Evolutionary conservation across 2,113 vertebrate species (phyloP), one percentile per base, ranked within the genome.

Genomic region (Tapirus terrestris): DNA sequence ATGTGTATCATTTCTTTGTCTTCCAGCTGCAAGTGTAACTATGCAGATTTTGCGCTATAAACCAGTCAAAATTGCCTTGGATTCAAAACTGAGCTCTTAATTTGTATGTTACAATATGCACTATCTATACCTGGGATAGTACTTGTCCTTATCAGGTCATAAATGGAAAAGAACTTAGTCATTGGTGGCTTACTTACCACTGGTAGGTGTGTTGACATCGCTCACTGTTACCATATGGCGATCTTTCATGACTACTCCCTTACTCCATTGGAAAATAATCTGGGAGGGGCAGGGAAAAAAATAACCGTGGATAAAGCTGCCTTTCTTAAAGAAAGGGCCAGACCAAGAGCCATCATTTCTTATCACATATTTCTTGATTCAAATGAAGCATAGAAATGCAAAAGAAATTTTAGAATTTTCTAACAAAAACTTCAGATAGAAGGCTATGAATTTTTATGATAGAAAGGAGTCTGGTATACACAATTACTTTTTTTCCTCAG

Each of bases 351-450:
- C 51, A 91, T 23, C 5, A 80, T 33, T 70, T 65, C 33, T 80
- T 81, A 67, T 72, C 23, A 53, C 25, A 53, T 68, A 43, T 60
- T 84, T 17, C 5, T 72, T 92, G 65, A 82, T 68, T 67, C 17
- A 73, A 73, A 77, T 43, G 27, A 89, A 92, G 68, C 29, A 86
- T 1, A 96, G 56, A 86, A 60, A 91, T 23, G 2, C 2, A 51
- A 85, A 92, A 73, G 18, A 94, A 93, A 72, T 72, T 77, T 88
- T 67, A 87, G n/a, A 70, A 67, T 89, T 86, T 88, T 72, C 36
- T 93, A 83, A 91, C 7, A 45, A 18, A 43, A 68, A 85, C 23
- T 73, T 95, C 48, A 61, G 33, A 73, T 73, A 91, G 63, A 53
- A 96, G 58, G 20, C 43, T 82, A 72, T 65, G 23, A 33, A 53